Evolutionary conservation across 2,888 invertebrate species (phyloP), one percentile per base, ranked within the genome.

Genomic region (Andrena chrysosceles): DNA sequence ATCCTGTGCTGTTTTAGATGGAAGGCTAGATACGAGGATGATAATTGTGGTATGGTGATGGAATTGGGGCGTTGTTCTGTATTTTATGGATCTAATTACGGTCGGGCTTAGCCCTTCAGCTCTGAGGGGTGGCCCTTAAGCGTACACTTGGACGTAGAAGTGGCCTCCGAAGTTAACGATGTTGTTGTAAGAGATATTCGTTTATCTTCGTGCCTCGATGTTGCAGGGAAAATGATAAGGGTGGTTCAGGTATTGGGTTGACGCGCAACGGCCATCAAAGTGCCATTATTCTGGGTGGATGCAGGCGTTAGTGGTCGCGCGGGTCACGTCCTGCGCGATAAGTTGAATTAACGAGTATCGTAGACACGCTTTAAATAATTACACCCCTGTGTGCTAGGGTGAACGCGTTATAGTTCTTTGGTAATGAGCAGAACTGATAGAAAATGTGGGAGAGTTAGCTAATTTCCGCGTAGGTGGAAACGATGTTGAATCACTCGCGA

Each of bases 111-210:
- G 16, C 56, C 35, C 60, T 26, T 23, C 60, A 33, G 52, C 42
- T 77, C 62, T 33, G 13, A 59, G 69, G 31, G 31, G 52, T 13
- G 59, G 7, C 48, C 29, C 77, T 77, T 42, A 35, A 74, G 68
- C 52, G 35, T 16, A 23, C 62, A 67, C 78, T 78, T n/a, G 75
- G 31, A 26, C 42, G 52, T 2, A 20, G 66, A 71, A 80, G 70
- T 77, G 62, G 67, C 54, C 66, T 71, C 26, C 52, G 54, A 77
- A 62, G 71, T 33, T 52, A 71, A 77, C 80, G 49, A 77, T 56
- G 68, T 54, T 67, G 79, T 62, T 71, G 54, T 52, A 62, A 69
- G 68, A 10, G 49, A 62, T 68, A 63, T 56, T 71, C 72, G 67
- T 81, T 81, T 77, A 77, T 81, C 77, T 66, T 13, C 5, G 31